A percentile compares a stretch with the other conserved stretches of the same genome.
phyloP scores from a whole-genome alignment of 2,797 vertebrate genomes.

The Fistularia commersonii region DNA sequence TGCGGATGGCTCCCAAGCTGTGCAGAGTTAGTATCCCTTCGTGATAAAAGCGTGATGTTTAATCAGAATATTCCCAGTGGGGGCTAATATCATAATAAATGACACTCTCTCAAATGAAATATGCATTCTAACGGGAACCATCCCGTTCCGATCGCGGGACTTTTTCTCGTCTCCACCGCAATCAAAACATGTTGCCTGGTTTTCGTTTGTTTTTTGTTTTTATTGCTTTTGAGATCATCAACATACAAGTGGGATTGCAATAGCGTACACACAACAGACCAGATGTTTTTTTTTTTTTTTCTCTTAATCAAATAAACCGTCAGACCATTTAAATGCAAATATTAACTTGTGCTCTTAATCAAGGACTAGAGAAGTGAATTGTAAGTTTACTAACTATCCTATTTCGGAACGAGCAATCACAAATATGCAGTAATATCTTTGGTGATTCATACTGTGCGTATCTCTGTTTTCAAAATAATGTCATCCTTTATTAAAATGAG shows the following conservation, averaged over 20 bases:
- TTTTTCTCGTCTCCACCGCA: conserved; percentile 1
- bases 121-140: not conserved
- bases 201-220: conserved; percentile 2
- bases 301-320: no score
- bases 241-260: conserved; percentile 2
- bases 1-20: no score
- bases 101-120: conserved; percentile 26
- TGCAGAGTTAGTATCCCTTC: not conserved
- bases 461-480: conserved; percentile 11
- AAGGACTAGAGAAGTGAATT: not conserved
- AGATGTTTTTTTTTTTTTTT: not conserved
- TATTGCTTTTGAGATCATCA: conserved; percentile 15
- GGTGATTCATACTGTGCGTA: conserved; percentile 13
- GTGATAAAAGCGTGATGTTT: conserved; percentile 19
- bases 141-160: no score
- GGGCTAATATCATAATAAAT: conserved; percentile 29
- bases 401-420: conserved; percentile 1
- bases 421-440: conserved; percentile 10
- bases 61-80: conserved; percentile 33
- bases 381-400: not conserved
- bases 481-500: not conserved
- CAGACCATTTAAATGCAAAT: no score
- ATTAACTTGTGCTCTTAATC: no score
- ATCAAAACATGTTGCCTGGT: not conserved
- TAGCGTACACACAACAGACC: conserved; percentile 1